Base-by-base conservation (phyloP, 2,113 vertebrate species). In the Hippocampus mohnikei region DNA sequence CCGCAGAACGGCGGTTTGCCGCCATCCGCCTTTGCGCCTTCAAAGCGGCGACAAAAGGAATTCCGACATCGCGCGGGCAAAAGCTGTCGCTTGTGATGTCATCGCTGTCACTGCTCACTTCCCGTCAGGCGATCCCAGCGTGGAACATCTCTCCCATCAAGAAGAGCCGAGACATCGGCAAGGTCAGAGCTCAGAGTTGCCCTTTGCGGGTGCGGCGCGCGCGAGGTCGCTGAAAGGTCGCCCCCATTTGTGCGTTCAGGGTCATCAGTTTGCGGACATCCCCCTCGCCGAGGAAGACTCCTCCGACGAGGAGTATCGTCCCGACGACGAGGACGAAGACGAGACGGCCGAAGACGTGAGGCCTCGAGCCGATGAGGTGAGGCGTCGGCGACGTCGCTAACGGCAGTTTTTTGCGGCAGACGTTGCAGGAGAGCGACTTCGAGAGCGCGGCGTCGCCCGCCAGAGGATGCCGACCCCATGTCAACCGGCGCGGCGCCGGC, bases 131-230 rank as follows among this genome's bases (percentile, higher is more conserved):
- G 53, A 96, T 98, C 77, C 96, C 97, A 12, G 92, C 94, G 0
- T 98, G 97, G 97, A 98, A 96, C 84, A 95, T 98, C 76, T 98
- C 97, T 48, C 96, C 97, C 15, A 97, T 98, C 83, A 98, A 98
- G 92, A 98, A 96, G 81, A 89, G 88, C 23, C 91, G 83, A 3
- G 93, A 95, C 53, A 55, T 87, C 56, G 94, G 94, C 65, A 88
- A 90, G 87, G 88, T 89, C 42, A 40, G 27, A 42, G 23, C 0
- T 2, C 2, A 25, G 21, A 27, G 8, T 16, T 20, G 41, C 25
- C 27, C 8, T n/a, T 55, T n/a, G 23, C 13, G 21, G 20, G 9
- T 25, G 41, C 3, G 15, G 15, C 5, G 44, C 11, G 15, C 3
- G 44, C 1, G 15, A 15, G 18, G 5, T 5, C 15, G 12, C 42